Percentiles rank a stretch among this genome's conserved stretches.
Conservation (phyloP, 2,113 vertebrate species). For the Platysteira castanea region DNA sequence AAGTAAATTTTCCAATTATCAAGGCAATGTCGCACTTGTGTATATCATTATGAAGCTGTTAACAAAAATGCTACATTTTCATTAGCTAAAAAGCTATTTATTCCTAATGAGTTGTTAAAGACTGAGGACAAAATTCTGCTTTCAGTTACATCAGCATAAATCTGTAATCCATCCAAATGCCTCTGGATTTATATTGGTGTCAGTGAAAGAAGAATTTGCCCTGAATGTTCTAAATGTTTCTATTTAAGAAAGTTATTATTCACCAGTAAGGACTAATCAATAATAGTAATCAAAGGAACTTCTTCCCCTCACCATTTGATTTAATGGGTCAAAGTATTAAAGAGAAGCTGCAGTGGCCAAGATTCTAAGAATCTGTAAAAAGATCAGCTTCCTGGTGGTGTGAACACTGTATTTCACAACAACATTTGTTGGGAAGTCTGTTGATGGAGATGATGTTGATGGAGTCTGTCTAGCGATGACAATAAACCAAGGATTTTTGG, state of each 20-base stretch:
- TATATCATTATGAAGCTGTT: constrained; percentile 37
- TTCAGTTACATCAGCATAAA: constrained; percentile 19
- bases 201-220: background rate
- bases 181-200: background rate
- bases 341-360: background rate
- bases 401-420: background rate
- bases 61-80: constrained; percentile 39
- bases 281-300: constrained; percentile 41
- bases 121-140: constrained; percentile 17
- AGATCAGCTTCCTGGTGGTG: background rate
- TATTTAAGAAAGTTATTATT: constrained; percentile 21
- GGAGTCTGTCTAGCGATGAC: too few relatives aligned
- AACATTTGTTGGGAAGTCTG: background rate
- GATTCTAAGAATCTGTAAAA: background rate
- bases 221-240: background rate
- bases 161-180: background rate
- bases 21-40: constrained; percentile 22
- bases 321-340: background rate
- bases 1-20: constrained; percentile 55
- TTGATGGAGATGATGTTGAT: too few relatives aligned
- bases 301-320: background rate
- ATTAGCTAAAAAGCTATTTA: constrained; percentile 61
- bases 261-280: constrained; percentile 31
- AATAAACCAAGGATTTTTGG: background rate
- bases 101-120: constrained; percentile 47